Conservation (phyloP, 2,113 vertebrate genomes). For the Danionella cerebrum region DNA sequence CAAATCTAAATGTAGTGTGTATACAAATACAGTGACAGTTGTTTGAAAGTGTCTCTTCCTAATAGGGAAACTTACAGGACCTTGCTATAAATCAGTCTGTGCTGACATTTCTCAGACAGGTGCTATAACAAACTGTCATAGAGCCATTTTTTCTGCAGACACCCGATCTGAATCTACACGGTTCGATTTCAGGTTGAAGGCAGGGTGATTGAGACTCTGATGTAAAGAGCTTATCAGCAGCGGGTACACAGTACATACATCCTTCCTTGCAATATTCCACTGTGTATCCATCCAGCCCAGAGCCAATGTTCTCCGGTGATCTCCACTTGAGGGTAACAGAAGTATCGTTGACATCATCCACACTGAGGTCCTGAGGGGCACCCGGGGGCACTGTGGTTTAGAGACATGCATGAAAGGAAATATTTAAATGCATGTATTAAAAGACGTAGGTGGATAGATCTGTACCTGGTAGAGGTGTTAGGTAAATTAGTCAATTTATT, state of each 20-base stretch:
- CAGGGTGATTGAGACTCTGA: background rate
- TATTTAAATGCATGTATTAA: too few relatives aligned
- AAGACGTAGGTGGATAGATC: too few relatives aligned
- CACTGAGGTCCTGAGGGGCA: slow-evolving; percentile 62
- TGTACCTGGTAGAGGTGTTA: too few relatives aligned
- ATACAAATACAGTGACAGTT: slow-evolving; percentile 51
- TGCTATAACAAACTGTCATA: slow-evolving; percentile 43
- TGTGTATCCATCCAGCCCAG: slow-evolving; percentile 73
- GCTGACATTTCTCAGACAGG: slow-evolving; percentile 56
- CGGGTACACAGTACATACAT: slow-evolving; percentile 69
- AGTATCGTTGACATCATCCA: slow-evolving; percentile 76
- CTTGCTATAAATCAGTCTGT: slow-evolving; percentile 47
- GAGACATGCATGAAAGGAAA: background rate
- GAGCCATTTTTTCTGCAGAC: slow-evolving; percentile 4
- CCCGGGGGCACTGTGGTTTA: slow-evolving; percentile 68
- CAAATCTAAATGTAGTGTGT: slow-evolving; percentile 56
- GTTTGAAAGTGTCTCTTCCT: slow-evolving; percentile 46
- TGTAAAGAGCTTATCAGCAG: slow-evolving; percentile 2
- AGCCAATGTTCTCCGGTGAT: slow-evolving; percentile 65
- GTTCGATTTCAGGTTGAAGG: slow-evolving; percentile 16
- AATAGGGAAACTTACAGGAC: slow-evolving; percentile 46
- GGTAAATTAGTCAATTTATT: too few relatives aligned
- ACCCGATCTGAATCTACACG: background rate
- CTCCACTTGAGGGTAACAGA: slow-evolving; percentile 79
- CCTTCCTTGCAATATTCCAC: slow-evolving; percentile 81